Evolutionary conservation across 2,797 vertebrate species (phyloP).

Genomic region (Argentina silus): DNA sequence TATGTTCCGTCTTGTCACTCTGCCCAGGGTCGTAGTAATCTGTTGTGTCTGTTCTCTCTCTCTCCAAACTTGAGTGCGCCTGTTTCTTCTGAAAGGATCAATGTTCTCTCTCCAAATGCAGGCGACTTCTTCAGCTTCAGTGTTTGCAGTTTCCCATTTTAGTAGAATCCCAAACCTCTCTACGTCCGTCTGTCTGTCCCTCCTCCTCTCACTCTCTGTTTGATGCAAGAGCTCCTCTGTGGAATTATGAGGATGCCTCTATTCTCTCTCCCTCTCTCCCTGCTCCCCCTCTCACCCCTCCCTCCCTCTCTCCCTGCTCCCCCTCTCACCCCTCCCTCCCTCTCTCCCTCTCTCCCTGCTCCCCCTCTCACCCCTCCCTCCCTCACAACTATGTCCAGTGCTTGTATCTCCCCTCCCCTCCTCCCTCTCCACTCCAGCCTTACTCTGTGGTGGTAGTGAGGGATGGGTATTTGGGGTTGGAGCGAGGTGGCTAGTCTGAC

Average conservation of each 20-base stretch:
- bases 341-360: slow-evolving; percentile 35
- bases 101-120: slow-evolving; percentile 29
- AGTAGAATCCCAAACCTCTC: slow-evolving; percentile 46
- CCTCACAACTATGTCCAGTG: slow-evolving; percentile 33
- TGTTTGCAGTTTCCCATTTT: slow-evolving; percentile 49
- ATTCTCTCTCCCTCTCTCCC: slow-evolving; percentile 41
- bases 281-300: slow-evolving; percentile 25
- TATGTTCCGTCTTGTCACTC: slow-evolving; percentile 27
- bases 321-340: slow-evolving; percentile 46
- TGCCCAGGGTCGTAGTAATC: slow-evolving; percentile 31
- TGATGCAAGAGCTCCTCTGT: slow-evolving; percentile 31
- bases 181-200: slow-evolving; percentile 25
- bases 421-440: background rate
- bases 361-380: slow-evolving; percentile 22
- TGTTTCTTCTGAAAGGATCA: background rate
- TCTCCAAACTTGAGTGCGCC: background rate
- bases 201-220: slow-evolving; percentile 36
- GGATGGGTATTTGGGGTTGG: slow-evolving; percentile 52
- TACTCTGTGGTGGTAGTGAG: slow-evolving; percentile 40
- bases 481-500: slow-evolving; percentile 49
- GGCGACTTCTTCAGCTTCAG: slow-evolving; percentile 3
- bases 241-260: slow-evolving; percentile 38
- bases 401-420: background rate
- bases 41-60: background rate
- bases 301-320: slow-evolving; percentile 27